phyloP scores from a whole-genome alignment of 2,797 vertebrate genomes.

The Vultur gryphus region DNA sequence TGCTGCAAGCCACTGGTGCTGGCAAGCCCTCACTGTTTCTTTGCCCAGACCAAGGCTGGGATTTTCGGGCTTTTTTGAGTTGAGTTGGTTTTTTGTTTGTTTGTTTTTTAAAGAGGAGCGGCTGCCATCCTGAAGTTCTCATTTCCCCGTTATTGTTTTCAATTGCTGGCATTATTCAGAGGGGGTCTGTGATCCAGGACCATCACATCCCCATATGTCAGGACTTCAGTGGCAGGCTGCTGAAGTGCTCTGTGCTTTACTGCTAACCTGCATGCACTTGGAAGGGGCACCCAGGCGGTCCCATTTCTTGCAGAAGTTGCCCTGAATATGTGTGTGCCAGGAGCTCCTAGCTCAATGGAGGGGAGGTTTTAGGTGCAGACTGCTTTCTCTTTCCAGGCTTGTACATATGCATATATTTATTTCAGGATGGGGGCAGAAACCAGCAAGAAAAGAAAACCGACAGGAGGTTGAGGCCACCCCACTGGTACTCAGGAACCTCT shows the following conservation, averaged over 20 bases:
- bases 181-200: neutral
- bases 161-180: neutral
- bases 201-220: neutral
- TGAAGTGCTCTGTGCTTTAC: accelerated
- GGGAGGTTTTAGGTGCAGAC: neutral
- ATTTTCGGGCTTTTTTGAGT: neutral
- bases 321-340: neutral
- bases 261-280: accelerated
- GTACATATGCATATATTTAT: neutral
- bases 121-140: neutral
- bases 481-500: neutral
- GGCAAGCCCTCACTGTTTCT: neutral
- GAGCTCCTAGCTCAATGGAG: neutral
- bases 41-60: neutral
- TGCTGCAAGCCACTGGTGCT: neutral
- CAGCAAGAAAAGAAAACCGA: neutral
- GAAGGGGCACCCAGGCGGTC: neutral
- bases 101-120: neutral
- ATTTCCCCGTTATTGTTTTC: neutral
- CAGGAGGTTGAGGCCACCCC: neutral
- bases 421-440: neutral
- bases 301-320: neutral
- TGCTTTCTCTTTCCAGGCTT: neutral
- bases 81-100: neutral
- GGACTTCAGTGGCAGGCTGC: neutral